These are phyloP conservation scores for Mellivora capensis DNA, from an alignment of 2,113 vertebrate genomes.

Conservation along the genomic window DNA sequence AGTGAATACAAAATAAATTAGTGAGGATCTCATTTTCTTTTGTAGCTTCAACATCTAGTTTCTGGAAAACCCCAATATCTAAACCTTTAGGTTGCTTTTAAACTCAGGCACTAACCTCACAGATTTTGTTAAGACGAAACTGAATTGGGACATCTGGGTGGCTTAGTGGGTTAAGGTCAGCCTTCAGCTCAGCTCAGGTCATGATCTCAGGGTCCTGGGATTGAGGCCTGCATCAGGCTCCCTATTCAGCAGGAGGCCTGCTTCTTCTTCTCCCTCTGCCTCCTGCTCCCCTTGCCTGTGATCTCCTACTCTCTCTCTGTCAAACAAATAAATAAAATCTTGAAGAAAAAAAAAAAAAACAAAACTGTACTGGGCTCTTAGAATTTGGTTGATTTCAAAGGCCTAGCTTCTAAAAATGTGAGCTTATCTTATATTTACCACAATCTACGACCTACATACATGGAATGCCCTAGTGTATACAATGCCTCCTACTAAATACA, in stretches of 20 bases:
- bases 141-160: background rate
- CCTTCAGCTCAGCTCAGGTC: no score
- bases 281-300: no score
- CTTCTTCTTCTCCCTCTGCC: no score
- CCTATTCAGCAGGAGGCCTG: no score
- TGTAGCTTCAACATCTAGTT: background rate
- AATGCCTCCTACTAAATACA: background rate
- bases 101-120: background rate
- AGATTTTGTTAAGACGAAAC: background rate
- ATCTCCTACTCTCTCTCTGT: no score
- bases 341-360: background rate
- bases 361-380: background rate
- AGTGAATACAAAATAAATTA: background rate
- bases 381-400: background rate
- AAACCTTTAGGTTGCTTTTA: background rate
- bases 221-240: no score
- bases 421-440: background rate
- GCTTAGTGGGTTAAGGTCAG: no score
- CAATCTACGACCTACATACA: background rate
- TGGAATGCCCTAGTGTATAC: background rate
- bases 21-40: background rate
- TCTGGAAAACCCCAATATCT: background rate
- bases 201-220: no score
- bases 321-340: no score
- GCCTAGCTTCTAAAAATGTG: background rate